Base-by-base conservation (phyloP, 2,888 invertebrate species). In the Sarcophaga subvicina region DNA sequence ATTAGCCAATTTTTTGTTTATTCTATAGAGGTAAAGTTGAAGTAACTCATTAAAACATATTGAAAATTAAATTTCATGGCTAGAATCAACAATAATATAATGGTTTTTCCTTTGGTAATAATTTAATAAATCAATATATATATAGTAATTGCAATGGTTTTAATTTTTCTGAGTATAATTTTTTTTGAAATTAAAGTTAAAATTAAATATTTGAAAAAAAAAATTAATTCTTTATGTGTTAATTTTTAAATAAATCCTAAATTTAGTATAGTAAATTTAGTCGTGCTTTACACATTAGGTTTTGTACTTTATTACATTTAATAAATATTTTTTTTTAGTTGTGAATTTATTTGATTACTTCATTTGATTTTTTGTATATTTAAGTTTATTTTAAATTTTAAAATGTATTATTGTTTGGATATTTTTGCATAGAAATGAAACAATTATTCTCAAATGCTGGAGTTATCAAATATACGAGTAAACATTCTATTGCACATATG, bases 261-360 rank as follows among this genome's bases (percentile, higher is more conserved):
- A 22, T n/a, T 37, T 54, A 14, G 4, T 54, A 54, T 54, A 17
- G 12, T 22, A 22, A 54, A 14, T 12, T 49, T 54, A 54, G 69
- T 73, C 78, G 77, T 83, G 83, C 67, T 67, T 83, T 12, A 25
- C 83, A 72, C 62, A 78, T 83, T 83, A 78, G 63, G 6, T 22
- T 54, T 59, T 60, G 47, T 47, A 47, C 60, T 12, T n/a, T 60
- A 49, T 59, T 54, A 17, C 6, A 27, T 45, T 8, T n/a, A 17
- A 11, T 62, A 11, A 20, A 10, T 20, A 59, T 62, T 3, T 62
- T 20, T 62, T 60, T 62, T 10, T n/a, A 22, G 17, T 62, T 62
- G 3, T 62, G 17, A n/a, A 22, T 62, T 62, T 62, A n/a, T 20
- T 17, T 62, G 17, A 54, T 12, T 54, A 37, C 37, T 37, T 37